Conservation (phyloP, 2,113 vertebrate species). For the Centrocercus urophasianus region DNA sequence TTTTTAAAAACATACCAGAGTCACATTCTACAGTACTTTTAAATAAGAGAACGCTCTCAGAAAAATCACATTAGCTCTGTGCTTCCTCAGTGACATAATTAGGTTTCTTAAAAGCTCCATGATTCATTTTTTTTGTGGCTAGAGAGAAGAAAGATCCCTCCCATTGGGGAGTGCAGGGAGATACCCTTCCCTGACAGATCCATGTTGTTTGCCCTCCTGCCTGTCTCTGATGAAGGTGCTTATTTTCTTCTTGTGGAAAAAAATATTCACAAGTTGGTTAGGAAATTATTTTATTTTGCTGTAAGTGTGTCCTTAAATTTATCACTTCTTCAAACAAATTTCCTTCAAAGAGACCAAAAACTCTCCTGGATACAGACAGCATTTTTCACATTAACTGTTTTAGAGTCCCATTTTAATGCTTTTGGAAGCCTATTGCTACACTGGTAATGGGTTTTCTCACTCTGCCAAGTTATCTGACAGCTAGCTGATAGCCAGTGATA, state of each 20-base stretch:
- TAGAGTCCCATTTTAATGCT: neutral
- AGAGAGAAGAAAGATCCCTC: neutral
- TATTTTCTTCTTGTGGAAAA: neutral
- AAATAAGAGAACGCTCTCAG: slow-evolving; percentile 1
- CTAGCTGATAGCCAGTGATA: slow-evolving; percentile 7
- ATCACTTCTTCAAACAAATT: neutral
- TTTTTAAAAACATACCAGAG: neutral
- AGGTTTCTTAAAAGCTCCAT: slow-evolving; percentile 10
- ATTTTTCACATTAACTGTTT: slow-evolving; percentile 5
- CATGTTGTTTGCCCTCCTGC: neutral
- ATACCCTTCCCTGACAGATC: neutral
- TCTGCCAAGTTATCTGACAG: slow-evolving; percentile 5
- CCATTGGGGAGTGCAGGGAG: neutral
- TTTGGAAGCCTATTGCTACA: slow-evolving; percentile 6
- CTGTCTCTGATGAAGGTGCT: neutral
- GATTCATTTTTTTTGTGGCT: neutral
- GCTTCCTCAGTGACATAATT: slow-evolving; percentile 31
- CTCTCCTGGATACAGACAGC: neutral
- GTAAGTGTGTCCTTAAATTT: neutral
- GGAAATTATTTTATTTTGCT: neutral
- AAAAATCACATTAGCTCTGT: slow-evolving; percentile 14
- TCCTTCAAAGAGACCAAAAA: neutral
- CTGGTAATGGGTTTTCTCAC: slow-evolving; percentile 44
- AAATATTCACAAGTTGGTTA: neutral
- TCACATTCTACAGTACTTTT: neutral